phyloP scores from a whole-genome alignment of 2,888 invertebrate species.

The Ditula angustiorana region DNA sequence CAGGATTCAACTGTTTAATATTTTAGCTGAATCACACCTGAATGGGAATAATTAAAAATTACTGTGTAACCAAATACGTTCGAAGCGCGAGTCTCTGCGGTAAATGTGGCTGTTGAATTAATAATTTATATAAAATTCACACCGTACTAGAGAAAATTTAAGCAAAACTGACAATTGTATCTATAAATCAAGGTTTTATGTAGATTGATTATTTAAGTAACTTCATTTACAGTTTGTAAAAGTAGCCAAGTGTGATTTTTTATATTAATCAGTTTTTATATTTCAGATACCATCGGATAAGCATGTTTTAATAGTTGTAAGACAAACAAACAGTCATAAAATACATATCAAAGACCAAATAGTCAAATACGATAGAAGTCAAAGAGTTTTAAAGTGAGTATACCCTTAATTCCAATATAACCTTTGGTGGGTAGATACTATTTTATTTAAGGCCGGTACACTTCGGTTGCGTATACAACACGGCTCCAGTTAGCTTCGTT shows the following conservation, averaged over 20 bases:
- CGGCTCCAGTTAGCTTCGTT: too few species aligned
- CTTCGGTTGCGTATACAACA: too few species aligned
- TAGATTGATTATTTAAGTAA: neutral
- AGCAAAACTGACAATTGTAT: neutral
- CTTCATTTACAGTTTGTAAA: neutral
- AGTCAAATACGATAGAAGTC: conserved; percentile 91
- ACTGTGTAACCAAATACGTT: conserved; percentile 23
- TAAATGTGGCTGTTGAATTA: conserved; percentile 66
- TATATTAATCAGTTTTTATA: conserved; percentile 41
- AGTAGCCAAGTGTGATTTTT: neutral
- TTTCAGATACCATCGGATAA: conserved; percentile 88
- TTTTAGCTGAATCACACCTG: conserved; percentile 20
- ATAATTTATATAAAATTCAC: conserved; percentile 78
- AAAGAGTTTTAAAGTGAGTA: conserved; percentile 90
- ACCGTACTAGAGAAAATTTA: conserved; percentile 56
- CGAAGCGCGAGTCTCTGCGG: conserved; percentile 46
- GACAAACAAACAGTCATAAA: conserved; percentile 92
- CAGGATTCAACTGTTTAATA: conserved; percentile 29
- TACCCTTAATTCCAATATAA: neutral
- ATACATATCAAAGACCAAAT: conserved; percentile 92
- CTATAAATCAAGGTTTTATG: conserved; percentile 5
- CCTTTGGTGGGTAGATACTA: neutral
- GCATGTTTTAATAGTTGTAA: conserved; percentile 90
- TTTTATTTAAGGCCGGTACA: too few species aligned
- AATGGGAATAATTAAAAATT: conserved; percentile 35